Evolutionary conservation across 2,888 invertebrate genomes (phyloP).

Genomic region (Argynnis bischoffii): DNA sequence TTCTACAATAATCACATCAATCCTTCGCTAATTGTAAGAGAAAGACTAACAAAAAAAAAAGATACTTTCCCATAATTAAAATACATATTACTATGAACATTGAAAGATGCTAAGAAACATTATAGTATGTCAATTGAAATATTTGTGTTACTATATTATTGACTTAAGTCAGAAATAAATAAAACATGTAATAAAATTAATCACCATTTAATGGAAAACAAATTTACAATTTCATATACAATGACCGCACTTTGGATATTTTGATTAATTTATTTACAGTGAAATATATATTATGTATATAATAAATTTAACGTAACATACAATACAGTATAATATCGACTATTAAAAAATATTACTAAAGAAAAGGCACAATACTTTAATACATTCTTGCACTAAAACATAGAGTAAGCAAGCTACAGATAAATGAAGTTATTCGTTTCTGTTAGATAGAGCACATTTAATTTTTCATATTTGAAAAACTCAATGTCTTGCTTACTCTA

Average conservation of each 20-base stretch:
- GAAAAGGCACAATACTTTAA: constrained; percentile 34
- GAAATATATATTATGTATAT: constrained; percentile 42
- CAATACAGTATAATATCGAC: constrained; percentile 30
- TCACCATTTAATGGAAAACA: constrained; percentile 68
- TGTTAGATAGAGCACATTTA: too few relatives aligned
- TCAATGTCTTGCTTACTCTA: constrained; percentile 16
- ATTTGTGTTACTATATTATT: too few relatives aligned
- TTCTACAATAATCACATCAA: too few relatives aligned
- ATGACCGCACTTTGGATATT: constrained; percentile 42
- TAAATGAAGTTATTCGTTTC: neutral
- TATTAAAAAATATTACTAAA: constrained; percentile 23
- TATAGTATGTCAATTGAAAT: too few relatives aligned
- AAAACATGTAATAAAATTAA: constrained; percentile 50
- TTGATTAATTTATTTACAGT: constrained; percentile 46
- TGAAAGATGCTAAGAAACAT: too few relatives aligned
- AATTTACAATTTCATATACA: constrained; percentile 73
- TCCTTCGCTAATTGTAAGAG: too few relatives aligned
- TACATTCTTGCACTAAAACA: constrained; percentile 12
- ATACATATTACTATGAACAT: too few relatives aligned
- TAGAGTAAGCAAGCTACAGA: constrained; percentile 13
- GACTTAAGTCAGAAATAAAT: constrained; percentile 28
- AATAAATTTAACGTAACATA: constrained; percentile 37
- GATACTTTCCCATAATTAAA: too few relatives aligned
- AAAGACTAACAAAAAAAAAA: too few relatives aligned
- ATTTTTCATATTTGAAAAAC: too few relatives aligned